Conservation (phyloP, 2,888 invertebrate genomes). For the Drosophila ezoana region DNA sequence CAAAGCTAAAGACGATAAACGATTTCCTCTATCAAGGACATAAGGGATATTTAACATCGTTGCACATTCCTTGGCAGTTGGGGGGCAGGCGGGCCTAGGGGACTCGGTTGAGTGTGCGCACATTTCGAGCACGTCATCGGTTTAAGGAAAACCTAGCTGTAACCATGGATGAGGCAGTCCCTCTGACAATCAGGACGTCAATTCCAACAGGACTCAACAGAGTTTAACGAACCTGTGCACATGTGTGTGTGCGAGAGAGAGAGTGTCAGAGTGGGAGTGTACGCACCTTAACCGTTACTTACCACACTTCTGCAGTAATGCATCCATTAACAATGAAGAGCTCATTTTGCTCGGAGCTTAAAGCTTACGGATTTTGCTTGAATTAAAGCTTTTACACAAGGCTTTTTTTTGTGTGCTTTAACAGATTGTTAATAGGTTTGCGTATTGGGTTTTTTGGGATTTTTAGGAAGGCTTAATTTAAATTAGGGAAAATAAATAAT, state of each 20-base stretch:
- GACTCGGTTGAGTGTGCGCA: slow-evolving; percentile 64
- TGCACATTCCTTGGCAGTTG: slow-evolving; percentile 33
- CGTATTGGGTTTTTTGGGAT: not conserved
- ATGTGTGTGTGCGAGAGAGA: slow-evolving; percentile 2
- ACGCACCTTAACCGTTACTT: slow-evolving; percentile 39
- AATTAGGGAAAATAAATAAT: not conserved
- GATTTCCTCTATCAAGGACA: slow-evolving; percentile 57
- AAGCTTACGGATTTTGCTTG: not conserved
- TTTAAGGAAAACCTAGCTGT: slow-evolving; percentile 41
- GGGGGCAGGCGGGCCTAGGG: not conserved
- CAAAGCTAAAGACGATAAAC: slow-evolving; percentile 44
- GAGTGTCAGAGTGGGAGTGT: slow-evolving; percentile 5
- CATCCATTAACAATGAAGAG: slow-evolving; percentile 7
- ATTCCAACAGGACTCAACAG: slow-evolving; percentile 53
- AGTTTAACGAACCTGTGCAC: slow-evolving; percentile 76
- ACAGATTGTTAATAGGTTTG: slow-evolving; percentile 15
- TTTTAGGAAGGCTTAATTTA: not conserved
- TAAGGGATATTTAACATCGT: slow-evolving; percentile 60
- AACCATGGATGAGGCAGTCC: slow-evolving; percentile 22
- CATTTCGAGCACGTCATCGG: slow-evolving; percentile 61
- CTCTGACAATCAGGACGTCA: slow-evolving; percentile 44
- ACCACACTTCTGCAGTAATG: slow-evolving; percentile 29
- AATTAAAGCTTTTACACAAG: not conserved
- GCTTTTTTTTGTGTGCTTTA: slow-evolving; percentile 7
- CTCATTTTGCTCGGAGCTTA: slow-evolving; percentile 22